Percentiles rank a stretch among this genome's conserved stretches.
phyloP scores from a whole-genome alignment of 2,888 invertebrate species.

The Acheta domesticus region DNA sequence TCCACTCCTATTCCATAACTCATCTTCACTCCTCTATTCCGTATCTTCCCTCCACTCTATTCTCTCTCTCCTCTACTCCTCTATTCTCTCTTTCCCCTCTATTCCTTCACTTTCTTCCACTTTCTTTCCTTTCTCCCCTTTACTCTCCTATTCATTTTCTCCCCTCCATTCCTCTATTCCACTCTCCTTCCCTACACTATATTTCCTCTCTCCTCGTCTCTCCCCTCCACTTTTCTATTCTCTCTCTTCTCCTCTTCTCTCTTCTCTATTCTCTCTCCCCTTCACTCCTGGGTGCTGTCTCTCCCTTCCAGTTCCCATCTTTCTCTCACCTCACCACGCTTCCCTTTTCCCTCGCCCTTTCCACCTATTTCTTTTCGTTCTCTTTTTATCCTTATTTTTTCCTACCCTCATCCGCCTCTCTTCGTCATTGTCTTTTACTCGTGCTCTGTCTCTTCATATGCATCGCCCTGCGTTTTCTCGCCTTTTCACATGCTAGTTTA shows the following conservation, averaged over 20 bases:
- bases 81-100: not conserved
- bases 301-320: not conserved
- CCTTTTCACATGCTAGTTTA: too few relatives aligned
- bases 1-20: not conserved
- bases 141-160: not conserved
- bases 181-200: too few relatives aligned
- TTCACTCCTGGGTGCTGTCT: not conserved
- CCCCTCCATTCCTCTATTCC: not conserved
- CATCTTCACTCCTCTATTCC: not conserved
- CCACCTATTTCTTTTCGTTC: not conserved
- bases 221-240: too few relatives aligned
- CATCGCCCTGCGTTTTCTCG: too few relatives aligned
- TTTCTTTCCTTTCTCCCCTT: not conserved
- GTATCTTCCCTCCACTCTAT: not conserved
- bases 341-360: not conserved
- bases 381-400: not conserved
- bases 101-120: not conserved
- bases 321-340: not conserved
- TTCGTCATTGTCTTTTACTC: not conserved
- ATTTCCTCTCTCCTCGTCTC: too few relatives aligned
- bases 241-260: not conserved
- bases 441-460: not conserved
- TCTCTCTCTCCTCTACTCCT: not conserved
- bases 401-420: not conserved
- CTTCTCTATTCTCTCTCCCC: not conserved